Percentiles rank a stretch among this genome's conserved stretches.
phyloP scores from a whole-genome alignment of 2,797 vertebrate species.

The Mycteria americana region DNA sequence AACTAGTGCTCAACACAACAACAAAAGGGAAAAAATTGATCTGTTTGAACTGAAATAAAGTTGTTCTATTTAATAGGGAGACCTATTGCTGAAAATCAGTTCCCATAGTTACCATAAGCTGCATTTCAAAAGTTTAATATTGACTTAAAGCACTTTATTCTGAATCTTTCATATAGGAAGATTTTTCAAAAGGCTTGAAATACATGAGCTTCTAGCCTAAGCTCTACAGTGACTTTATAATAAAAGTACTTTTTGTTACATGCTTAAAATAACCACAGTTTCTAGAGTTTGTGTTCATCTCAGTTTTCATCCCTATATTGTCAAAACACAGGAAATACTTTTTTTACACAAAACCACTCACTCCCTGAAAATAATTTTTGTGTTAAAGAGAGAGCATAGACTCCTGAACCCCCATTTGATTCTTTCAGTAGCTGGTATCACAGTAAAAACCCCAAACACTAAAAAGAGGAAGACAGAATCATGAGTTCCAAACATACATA shows the following conservation, averaged over 20 bases:
- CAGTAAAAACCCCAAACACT: background rate
- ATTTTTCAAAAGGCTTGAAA: background rate
- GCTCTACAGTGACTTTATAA: background rate
- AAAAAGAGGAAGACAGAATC: background rate
- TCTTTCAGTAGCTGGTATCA: background rate
- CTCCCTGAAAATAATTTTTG: background rate
- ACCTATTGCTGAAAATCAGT: background rate
- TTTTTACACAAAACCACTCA: background rate
- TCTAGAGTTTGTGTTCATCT: background rate
- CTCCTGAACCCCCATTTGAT: background rate
- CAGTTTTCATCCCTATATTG: background rate
- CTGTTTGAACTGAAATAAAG: background rate
- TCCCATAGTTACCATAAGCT: slow-evolving; percentile 13
- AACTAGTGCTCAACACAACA: background rate
- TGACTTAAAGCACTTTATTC: slow-evolving; percentile 1
- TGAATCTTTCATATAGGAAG: background rate
- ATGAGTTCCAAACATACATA: background rate
- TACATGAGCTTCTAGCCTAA: background rate
- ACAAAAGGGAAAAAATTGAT: background rate
- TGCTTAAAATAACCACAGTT: background rate
- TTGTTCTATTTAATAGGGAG: background rate
- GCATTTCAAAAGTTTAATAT: background rate
- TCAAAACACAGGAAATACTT: background rate
- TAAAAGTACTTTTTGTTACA: background rate
- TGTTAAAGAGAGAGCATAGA: background rate